Conservation (phyloP, 92 coral and sea anemone species). For the Siderastrea radians region DNA sequence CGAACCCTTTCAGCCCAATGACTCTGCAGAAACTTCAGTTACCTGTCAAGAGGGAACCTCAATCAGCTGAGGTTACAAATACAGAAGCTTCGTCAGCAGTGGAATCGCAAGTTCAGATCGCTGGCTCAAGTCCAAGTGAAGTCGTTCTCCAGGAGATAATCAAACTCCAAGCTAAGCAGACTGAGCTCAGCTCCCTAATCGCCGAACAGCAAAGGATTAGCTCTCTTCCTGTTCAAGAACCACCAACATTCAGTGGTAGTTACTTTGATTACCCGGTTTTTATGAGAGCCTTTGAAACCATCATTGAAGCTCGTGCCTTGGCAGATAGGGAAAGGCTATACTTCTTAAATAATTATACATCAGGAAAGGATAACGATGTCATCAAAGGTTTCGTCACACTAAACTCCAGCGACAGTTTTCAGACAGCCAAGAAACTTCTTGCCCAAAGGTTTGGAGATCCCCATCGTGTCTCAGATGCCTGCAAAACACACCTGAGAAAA, state of each 20-base stretch:
- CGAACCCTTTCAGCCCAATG: neutral
- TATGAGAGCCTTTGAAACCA: constrained; percentile 58
- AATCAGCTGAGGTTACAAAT: neutral
- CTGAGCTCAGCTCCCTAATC: constrained; percentile 55
- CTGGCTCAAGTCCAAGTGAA: constrained; percentile 5
- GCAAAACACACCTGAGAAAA: constrained; percentile 3
- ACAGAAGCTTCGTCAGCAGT: neutral
- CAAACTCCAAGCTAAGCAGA: constrained; percentile 50
- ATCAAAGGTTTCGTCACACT: constrained; percentile 46
- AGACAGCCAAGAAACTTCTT: constrained; percentile 39
- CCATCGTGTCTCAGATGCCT: constrained; percentile 31
- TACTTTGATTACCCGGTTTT: constrained; percentile 56
- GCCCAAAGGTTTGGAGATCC: constrained; percentile 43
- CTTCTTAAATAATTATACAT: constrained; percentile 35
- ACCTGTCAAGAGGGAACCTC: constrained; percentile 9
- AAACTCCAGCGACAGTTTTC: constrained; percentile 18
- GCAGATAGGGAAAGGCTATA: constrained; percentile 40
- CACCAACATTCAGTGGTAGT: constrained; percentile 59
- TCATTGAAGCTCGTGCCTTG: constrained; percentile 35
- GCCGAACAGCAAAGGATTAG: constrained; percentile 51
- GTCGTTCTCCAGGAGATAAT: constrained; percentile 46
- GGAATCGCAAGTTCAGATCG: neutral
- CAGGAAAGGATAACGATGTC: constrained; percentile 38
- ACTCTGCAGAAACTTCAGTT: neutral
- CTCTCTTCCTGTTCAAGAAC: constrained; percentile 64